phyloP scores from a whole-genome alignment of 2,888 invertebrate species.

The Agrilus biguttatus region DNA sequence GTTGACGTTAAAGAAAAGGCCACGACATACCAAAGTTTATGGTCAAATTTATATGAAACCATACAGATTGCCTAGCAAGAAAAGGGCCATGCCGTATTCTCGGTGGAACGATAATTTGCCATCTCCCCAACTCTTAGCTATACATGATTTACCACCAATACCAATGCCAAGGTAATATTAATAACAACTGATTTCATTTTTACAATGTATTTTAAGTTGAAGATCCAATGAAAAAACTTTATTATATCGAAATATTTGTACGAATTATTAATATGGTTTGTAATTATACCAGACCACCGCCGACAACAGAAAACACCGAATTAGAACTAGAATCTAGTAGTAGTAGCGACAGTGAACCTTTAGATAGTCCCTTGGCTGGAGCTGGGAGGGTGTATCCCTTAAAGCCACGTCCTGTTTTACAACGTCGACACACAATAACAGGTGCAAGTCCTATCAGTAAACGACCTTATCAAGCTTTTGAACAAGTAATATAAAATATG shows the following conservation, averaged over 20 bases:
- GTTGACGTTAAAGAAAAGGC: slow-evolving; percentile 68
- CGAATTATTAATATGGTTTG: slow-evolving; percentile 2
- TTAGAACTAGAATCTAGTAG: slow-evolving; percentile 31
- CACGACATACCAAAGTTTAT: slow-evolving; percentile 65
- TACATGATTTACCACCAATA: slow-evolving; percentile 42
- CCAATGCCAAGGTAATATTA: slow-evolving; percentile 36
- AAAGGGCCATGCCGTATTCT: slow-evolving; percentile 45
- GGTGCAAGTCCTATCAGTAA: slow-evolving; percentile 59
- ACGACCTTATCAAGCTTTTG: slow-evolving; percentile 47
- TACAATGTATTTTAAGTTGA: not conserved
- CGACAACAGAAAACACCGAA: slow-evolving; percentile 16
- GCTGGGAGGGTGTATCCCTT: slow-evolving; percentile 51
- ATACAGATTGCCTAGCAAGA: slow-evolving; percentile 57
- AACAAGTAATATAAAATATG: slow-evolving; percentile 38
- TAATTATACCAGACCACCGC: slow-evolving; percentile 14
- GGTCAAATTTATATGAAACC: slow-evolving; percentile 61
- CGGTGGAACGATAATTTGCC: slow-evolving; percentile 57
- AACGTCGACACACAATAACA: slow-evolving; percentile 77
- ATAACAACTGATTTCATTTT: not conserved
- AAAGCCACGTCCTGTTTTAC: slow-evolving; percentile 59
- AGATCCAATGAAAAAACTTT: too few relatives aligned
- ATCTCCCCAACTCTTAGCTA: slow-evolving; percentile 48
- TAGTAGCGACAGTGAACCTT: slow-evolving; percentile 42
- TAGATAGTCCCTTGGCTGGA: slow-evolving; percentile 34
- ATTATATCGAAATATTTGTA: not conserved